Evolutionary conservation across 2,797 vertebrate species (phyloP).

Genomic region (Rhinoraja longicauda): DNA sequence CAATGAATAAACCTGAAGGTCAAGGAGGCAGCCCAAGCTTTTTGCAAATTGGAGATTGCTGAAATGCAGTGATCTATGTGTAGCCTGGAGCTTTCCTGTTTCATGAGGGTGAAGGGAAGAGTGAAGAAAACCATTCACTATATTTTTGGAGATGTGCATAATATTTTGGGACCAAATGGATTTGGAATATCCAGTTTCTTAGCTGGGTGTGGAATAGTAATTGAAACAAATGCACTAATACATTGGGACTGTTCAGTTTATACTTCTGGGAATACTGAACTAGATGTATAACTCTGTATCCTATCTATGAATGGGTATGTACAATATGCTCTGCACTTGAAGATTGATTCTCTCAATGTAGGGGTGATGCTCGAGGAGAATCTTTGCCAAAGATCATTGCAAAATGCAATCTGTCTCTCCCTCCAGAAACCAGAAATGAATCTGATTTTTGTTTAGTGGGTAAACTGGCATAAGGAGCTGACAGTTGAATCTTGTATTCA

Average conservation of each 20-base stretch:
- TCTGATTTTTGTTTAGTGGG: background rate
- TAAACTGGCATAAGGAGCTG: slow-evolving; percentile 8
- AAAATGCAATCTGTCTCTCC: background rate
- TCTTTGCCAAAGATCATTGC: slow-evolving; percentile 24
- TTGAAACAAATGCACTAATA: background rate
- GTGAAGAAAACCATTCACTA: background rate
- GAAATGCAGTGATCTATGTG: background rate
- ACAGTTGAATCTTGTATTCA: slow-evolving; percentile 5
- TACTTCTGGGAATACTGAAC: background rate
- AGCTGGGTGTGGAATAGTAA: too few relatives aligned
- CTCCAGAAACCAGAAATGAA: slow-evolving; percentile 7
- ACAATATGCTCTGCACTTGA: background rate
- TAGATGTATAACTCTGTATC: background rate
- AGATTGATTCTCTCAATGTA: background rate
- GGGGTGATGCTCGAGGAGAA: background rate
- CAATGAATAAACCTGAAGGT: background rate
- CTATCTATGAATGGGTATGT: background rate
- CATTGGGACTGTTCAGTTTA: background rate
- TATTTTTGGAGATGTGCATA: background rate
- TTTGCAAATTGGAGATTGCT: background rate
- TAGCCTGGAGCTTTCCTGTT: background rate
- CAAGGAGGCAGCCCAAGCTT: background rate
- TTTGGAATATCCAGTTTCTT: background rate
- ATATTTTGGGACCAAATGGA: background rate
- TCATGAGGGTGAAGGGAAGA: background rate